Base-by-base conservation (phyloP, 2,113 vertebrate genomes). In the Echinops telfairi region DNA sequence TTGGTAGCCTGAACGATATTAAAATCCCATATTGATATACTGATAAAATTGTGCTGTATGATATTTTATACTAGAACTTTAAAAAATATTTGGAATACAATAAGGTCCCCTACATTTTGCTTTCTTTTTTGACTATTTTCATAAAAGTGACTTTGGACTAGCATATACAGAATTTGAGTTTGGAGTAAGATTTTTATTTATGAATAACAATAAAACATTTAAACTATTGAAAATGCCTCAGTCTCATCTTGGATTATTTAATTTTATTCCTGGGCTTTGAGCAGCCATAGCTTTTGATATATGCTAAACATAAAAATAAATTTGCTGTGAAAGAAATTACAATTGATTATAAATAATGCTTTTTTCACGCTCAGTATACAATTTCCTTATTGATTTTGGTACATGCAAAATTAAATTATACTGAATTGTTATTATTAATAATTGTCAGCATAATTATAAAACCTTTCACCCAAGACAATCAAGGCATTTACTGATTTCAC, bases 341-440 rank as follows among this genome's bases (percentile, higher is more conserved):
- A 94, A 93, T 95, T 96, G 93, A 96, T 96, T 96, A 84, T 93
- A 93, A 94, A 86, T 86, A 94, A 83, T 91, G 40, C 93, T 96
- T 94, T 96, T 88, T 94, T 9, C 76, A 93, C 22, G 80, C 76
- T 94, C 60, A 95, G 88, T 80, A 76, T 89, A 31, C 93, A 36
- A 31, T 92, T 96, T 95, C 29, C 29, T 92, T 90, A 96, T 93
- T 95, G 94, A 96, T 94, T 95, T 94, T 57, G 90, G 60, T 58
- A 68, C 19, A 76, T 85, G 19, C 20, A 85, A 93, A 94, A 92
- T 93, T 93, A 90, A 97, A 12, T 94, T 92, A 81, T 75, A 33
- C 58, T 60, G 36, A 94, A 89, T 91, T 95, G 84, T 23, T 93
- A 83, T 95, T 95, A 92, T 93, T 94, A 94, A 92, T 47, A 93